Evolutionary conservation across 2,113 vertebrate species (phyloP), one percentile per base, ranked within the genome.

Genomic region (Odontophorus gujanensis): DNA sequence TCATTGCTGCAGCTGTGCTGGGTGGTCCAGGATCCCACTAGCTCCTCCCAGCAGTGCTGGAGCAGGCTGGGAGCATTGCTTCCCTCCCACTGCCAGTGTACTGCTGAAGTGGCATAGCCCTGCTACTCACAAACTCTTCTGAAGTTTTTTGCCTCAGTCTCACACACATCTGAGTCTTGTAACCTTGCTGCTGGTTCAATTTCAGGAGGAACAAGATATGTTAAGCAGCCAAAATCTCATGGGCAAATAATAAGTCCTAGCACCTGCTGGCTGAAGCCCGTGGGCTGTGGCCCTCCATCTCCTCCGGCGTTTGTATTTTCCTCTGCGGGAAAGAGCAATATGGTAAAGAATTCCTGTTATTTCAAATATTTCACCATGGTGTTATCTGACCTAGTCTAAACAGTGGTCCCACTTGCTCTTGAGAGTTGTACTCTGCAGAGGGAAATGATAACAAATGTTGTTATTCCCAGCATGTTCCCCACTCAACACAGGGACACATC

Each of bases 61-160:
- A 34, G 59, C 36, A 38, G 14, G 15, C 59, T 21, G 14, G 59
- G 28, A 1, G 7, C 6, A 18, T 67, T 67, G 38, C 25, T 34
- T 2, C 5, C 19, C 3, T 11, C 38, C 47, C 36, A 28, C 61
- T 20, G 13, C 43, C 43, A 6, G 1, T 26, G 8, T 0, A 24
- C 51, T 40, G 24, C 13, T 25, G 85, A 85, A 77, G 28, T 66
- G 13, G 57, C 73, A 58, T 57, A 53, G 43, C 74, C 43, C 15
- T 36, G 5, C 13, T 30, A 26, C 36, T 79, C 62, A 40, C 48
- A 73, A 66, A 4, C 53, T 40, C 45, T 82, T 79, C n/a, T 53
- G 50, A 90, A 86, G 19, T 5, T 38, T 59, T 78, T 89, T 40
- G 74, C 32, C 38, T 6, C 7, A 53, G 32, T 75, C 43, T 91